A percentile compares a stretch with the other conserved stretches of the same genome.
Conservation (phyloP, 1,140 invertebrate species). For the Calephelis virginiensis region DNA sequence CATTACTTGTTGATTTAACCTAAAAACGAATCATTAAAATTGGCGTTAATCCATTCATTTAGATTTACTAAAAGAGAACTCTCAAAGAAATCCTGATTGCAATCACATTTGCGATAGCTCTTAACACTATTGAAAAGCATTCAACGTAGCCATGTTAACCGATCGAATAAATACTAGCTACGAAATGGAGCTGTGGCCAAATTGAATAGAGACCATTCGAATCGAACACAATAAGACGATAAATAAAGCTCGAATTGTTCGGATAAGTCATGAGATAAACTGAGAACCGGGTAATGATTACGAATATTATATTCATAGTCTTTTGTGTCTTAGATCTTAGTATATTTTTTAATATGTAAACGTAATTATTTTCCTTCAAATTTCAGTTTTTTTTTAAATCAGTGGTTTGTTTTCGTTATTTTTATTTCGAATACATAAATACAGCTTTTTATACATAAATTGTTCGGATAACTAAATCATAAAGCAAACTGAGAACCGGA, state of each 20-base stretch:
- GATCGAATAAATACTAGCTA: slow-evolving; percentile 32
- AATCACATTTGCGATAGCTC: slow-evolving; percentile 38
- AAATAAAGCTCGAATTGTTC: slow-evolving; percentile 7
- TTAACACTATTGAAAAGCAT: slow-evolving; percentile 32
- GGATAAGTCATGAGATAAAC: background rate
- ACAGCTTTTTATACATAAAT: too few species aligned
- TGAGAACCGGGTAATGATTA: too few species aligned
- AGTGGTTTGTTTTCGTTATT: too few species aligned
- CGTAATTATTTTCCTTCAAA: too few species aligned
- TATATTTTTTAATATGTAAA: too few species aligned
- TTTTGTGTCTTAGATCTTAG: too few species aligned
- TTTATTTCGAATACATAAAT: too few species aligned
- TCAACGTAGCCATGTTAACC: slow-evolving; percentile 30
- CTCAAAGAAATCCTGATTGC: slow-evolving; percentile 30
- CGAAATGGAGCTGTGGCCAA: slow-evolving; percentile 26
- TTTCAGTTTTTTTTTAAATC: too few species aligned
- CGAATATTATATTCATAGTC: too few species aligned
- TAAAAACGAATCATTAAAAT: slow-evolving; percentile 10
- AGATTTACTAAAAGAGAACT: slow-evolving; percentile 11
- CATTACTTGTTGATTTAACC: slow-evolving; percentile 13
- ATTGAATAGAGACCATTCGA: slow-evolving; percentile 36
- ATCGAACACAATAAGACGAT: slow-evolving; percentile 28
- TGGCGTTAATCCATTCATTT: slow-evolving; percentile 8
- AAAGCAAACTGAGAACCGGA: too few species aligned
- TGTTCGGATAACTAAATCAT: too few species aligned